A percentile compares a stretch with the other conserved stretches of the same genome.
Evolutionary conservation across 2,113 vertebrate species (phyloP).

Genomic region (Indicator indicator): DNA sequence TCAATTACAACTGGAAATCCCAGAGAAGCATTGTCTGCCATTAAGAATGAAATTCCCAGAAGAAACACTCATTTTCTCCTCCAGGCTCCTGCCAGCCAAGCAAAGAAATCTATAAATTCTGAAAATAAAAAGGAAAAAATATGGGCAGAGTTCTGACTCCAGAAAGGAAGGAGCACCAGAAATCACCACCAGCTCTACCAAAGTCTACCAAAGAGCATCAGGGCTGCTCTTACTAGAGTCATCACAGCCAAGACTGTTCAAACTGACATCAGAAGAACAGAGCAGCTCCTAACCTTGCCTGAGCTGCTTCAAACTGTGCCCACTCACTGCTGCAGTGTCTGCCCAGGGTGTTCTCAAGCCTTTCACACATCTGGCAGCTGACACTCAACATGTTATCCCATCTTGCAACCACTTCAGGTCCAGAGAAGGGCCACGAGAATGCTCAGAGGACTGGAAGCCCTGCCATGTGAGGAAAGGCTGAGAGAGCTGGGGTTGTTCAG

Average conservation of each 20-base stretch:
- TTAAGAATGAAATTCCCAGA: constrained; percentile 2
- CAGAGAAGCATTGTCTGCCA: neutral
- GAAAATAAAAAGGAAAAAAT: neutral
- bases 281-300: neutral
- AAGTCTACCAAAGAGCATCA: rapidly evolving
- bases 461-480: too few relatives aligned
- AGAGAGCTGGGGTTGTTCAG: too few relatives aligned
- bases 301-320: neutral
- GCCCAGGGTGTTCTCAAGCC: neutral
- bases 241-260: neutral
- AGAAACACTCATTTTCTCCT: neutral
- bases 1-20: neutral
- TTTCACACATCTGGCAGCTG: neutral
- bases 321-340: neutral
- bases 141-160: neutral
- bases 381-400: neutral
- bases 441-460: too few relatives aligned
- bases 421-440: too few relatives aligned
- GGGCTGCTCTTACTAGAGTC: neutral
- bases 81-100: neutral
- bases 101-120: constrained; percentile 22
- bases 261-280: neutral
- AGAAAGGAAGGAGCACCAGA: neutral
- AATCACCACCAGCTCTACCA: neutral
- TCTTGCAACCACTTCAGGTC: neutral